phyloP scores from a whole-genome alignment of 2,797 vertebrate species.

The Urocyon cinereoargenteus region DNA sequence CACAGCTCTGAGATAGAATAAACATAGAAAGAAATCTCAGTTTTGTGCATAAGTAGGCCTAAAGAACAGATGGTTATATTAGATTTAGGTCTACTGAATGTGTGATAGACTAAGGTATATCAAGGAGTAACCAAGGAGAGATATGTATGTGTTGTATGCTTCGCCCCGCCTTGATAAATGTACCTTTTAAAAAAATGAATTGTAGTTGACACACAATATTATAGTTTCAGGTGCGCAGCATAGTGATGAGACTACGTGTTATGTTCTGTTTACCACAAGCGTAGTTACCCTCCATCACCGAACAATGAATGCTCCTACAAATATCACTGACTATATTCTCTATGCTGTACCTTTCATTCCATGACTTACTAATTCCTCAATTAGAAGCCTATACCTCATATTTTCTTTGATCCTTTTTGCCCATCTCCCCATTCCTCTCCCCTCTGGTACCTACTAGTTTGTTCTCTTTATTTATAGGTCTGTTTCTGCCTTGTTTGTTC shows the following conservation, averaged over 20 bases:
- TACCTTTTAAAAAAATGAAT: background rate
- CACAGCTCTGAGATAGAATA: background rate
- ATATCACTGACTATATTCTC: background rate
- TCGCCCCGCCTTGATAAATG: background rate
- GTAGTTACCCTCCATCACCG: background rate
- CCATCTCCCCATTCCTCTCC: background rate
- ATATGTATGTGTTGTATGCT: background rate
- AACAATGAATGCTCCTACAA: background rate
- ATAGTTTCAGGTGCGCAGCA: background rate
- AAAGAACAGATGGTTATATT: background rate
- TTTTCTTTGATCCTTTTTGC: background rate
- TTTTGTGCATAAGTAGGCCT: background rate
- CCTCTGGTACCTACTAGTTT: background rate
- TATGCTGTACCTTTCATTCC: background rate
- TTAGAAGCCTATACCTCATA: background rate
- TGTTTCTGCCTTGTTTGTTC: background rate
- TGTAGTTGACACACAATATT: background rate
- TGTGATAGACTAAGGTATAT: background rate
- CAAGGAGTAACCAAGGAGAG: background rate
- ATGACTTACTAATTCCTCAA: background rate
- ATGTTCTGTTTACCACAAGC: background rate
- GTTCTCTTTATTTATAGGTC: background rate
- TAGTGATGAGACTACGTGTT: background rate
- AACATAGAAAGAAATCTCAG: background rate
- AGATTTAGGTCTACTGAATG: background rate